Evolutionary conservation across 2,797 vertebrate genomes (phyloP).

Genomic region (Lagorchestes hirsutus): DNA sequence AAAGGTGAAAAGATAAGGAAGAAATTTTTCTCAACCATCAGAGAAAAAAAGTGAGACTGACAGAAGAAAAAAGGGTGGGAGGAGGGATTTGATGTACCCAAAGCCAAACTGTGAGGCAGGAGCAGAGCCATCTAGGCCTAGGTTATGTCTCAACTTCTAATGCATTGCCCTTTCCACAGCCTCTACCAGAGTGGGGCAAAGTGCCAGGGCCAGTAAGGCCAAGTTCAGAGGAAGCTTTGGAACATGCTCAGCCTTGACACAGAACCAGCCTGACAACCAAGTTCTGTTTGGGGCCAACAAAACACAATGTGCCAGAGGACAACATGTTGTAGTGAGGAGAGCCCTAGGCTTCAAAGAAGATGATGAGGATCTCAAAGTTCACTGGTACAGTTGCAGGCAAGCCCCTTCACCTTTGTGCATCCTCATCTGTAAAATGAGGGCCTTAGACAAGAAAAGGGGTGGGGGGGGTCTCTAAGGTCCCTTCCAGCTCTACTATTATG

Average conservation of each 20-base stretch:
- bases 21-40: background rate
- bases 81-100: background rate
- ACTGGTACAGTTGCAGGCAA: background rate
- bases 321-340: background rate
- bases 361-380: background rate
- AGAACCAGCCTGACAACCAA: background rate
- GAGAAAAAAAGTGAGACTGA: background rate
- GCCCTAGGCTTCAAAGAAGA: background rate
- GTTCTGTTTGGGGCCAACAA: conserved; percentile 5
- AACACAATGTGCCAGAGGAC: background rate
- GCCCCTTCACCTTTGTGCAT: background rate
- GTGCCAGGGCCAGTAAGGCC: background rate
- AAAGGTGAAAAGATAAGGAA: background rate
- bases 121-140: background rate
- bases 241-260: background rate
- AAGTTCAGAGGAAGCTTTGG: background rate
- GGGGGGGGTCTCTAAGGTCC: background rate
- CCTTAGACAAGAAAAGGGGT: background rate
- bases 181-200: background rate
- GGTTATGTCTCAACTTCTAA: background rate
- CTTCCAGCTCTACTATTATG: background rate
- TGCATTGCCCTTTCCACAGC: background rate
- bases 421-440: background rate
- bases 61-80: background rate
- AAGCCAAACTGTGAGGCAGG: background rate